A percentile compares a stretch with the other conserved stretches of the same genome.
phyloP scores from a whole-genome alignment of 2,797 vertebrate species.

The Acrocephalus scirpaceus region DNA sequence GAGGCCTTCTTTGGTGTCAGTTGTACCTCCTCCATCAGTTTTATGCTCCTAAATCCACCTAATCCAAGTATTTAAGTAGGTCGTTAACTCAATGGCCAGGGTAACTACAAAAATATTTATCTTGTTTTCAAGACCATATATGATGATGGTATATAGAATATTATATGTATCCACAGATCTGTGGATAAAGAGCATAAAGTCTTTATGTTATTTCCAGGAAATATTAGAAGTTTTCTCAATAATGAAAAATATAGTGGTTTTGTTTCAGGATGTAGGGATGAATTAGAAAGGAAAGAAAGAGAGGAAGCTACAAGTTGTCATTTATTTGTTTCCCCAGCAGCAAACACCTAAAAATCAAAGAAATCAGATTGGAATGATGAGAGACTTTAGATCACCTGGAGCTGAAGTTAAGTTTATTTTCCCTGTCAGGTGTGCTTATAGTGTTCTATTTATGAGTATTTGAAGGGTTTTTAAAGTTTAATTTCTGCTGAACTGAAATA shows the following conservation, averaged over 20 bases:
- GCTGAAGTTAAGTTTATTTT: constrained; percentile 22
- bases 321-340: background rate
- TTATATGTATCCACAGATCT: background rate
- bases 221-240: background rate
- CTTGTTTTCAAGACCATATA: background rate
- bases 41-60: background rate
- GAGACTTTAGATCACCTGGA: background rate
- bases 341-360: background rate
- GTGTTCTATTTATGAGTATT: background rate
- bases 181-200: background rate
- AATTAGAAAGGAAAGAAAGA: background rate
- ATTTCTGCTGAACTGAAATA: background rate
- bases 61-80: background rate
- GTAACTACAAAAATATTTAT: background rate
- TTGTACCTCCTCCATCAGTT: background rate
- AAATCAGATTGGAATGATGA: background rate
- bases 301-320: background rate
- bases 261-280: background rate
- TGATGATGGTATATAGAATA: background rate
- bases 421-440: background rate
- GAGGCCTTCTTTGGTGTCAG: background rate
- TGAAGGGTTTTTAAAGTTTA: background rate
- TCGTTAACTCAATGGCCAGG: background rate
- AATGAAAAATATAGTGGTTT: background rate
- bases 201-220: background rate